Evolutionary conservation across 30 jellyfish, hydroid and myxozoan species (phyloP).

Genomic region (Hydra vulgaris): DNA sequence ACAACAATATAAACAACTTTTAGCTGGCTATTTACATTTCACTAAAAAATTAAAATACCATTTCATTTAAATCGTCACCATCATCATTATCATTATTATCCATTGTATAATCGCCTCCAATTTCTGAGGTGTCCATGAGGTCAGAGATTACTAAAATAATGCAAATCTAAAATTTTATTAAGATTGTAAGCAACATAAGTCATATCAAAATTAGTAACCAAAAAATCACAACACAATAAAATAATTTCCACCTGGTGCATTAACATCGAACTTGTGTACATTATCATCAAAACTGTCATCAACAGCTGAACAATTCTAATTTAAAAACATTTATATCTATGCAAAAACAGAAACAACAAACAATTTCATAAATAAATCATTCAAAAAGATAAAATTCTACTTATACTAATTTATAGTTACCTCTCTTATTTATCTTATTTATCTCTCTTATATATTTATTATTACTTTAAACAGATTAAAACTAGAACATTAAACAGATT

Average conservation of each 20-base stretch:
- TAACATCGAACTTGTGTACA: slow-evolving; percentile 56
- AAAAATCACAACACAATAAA: neutral
- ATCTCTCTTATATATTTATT: too few relatives aligned
- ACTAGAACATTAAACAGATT: too few relatives aligned
- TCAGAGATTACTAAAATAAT: slow-evolving; percentile 15
- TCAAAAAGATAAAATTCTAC: too few relatives aligned
- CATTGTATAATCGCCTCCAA: slow-evolving; percentile 9
- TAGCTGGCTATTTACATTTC: neutral
- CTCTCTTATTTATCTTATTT: too few relatives aligned
- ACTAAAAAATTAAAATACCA: neutral
- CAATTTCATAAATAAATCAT: too few relatives aligned
- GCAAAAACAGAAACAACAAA: too few relatives aligned
- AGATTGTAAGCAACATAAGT: too few relatives aligned
- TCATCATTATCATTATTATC: slow-evolving; percentile 10
- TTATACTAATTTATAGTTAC: too few relatives aligned
- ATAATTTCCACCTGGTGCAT: slow-evolving; percentile 54
- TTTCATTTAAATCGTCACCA: neutral
- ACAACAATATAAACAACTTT: too few relatives aligned
- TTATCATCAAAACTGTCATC: slow-evolving; percentile 31
- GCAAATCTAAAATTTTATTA: too few relatives aligned
- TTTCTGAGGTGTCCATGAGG: slow-evolving; percentile 18
- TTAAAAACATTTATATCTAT: neutral
- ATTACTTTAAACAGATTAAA: too few relatives aligned
- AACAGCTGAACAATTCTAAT: neutral
- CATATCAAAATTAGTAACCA: neutral